A percentile compares a stretch with the other conserved stretches of the same genome.
These are phyloP conservation scores for Apostichopus californicus DNA, from an alignment of 35 echinoderm and acorn worm genomes.

Conservation along the genomic window DNA sequence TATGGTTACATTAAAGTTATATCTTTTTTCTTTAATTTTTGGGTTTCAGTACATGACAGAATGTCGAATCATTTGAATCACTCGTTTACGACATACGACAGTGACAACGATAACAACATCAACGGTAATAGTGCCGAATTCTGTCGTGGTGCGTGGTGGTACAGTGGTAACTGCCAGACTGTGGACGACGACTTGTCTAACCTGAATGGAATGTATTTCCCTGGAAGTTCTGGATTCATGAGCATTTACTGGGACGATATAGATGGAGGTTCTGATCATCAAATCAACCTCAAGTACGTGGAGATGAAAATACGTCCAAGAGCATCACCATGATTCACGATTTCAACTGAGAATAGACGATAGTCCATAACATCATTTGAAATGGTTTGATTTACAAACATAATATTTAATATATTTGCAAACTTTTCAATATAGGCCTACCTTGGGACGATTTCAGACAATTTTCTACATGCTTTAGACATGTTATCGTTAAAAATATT, in stretches of 20 bases:
- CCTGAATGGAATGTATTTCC: neutral
- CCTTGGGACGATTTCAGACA: too few relatives aligned
- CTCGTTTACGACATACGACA: neutral
- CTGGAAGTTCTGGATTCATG: neutral
- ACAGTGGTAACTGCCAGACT: neutral
- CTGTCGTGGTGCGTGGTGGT: neutral
- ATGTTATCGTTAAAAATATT: too few relatives aligned
- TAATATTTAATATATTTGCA: too few relatives aligned
- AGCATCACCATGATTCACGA: neutral
- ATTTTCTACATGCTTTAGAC: too few relatives aligned
- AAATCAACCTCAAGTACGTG: neutral
- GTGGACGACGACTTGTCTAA: neutral
- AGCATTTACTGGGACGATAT: neutral
- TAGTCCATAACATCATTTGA: too few relatives aligned
- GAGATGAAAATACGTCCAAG: neutral
- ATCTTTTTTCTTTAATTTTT: neutral
- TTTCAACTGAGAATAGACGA: too few relatives aligned
- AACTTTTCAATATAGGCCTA: too few relatives aligned
- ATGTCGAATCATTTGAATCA: neutral
- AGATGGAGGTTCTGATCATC: neutral
- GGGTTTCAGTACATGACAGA: neutral
- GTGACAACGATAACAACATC: neutral
- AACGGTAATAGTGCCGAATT: neutral
- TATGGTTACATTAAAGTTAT: neutral
- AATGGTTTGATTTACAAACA: too few relatives aligned